Evolutionary conservation across 2,888 invertebrate species (phyloP).

Genomic region (Orthonychiurus folsomi): DNA sequence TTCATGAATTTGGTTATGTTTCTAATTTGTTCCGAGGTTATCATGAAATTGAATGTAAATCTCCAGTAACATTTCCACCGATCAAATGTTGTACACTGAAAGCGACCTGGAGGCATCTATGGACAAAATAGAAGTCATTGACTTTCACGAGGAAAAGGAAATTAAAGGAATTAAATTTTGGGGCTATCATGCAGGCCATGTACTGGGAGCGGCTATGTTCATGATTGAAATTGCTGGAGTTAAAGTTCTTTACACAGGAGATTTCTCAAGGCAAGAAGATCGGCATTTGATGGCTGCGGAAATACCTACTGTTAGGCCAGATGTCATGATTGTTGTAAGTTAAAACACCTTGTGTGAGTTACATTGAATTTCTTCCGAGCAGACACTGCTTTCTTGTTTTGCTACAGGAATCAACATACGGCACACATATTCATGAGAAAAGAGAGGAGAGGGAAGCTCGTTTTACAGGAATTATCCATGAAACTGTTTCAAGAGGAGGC

Average conservation of each 20-base stretch:
- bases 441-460: constrained; percentile 90
- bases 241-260: constrained; percentile 92
- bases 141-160: constrained; percentile 96
- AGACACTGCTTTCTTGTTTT: constrained; percentile 15
- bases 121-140: constrained; percentile 97
- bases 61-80: constrained; percentile 82
- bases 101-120: constrained; percentile 93
- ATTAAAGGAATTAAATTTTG: constrained; percentile 94
- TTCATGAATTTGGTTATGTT: constrained; percentile 1
- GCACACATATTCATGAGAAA: constrained; percentile 97
- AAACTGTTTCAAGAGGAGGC: constrained; percentile 94
- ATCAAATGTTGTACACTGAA: constrained; percentile 94
- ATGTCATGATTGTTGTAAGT: constrained; percentile 84
- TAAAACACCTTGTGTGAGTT: background rate
- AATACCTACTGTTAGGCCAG: constrained; percentile 89
- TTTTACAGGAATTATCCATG: constrained; percentile 86
- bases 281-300: constrained; percentile 99
- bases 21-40: background rate
- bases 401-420: constrained; percentile 88
- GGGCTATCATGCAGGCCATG: constrained; percentile 98
- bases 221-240: constrained; percentile 99
- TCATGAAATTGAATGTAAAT: background rate
- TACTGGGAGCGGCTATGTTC: constrained; percentile 98
- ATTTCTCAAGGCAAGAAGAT: constrained; percentile 97
- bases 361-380: background rate